Evolutionary conservation across 2,888 invertebrate species (phyloP).

Genomic region (Formica aserva): DNA sequence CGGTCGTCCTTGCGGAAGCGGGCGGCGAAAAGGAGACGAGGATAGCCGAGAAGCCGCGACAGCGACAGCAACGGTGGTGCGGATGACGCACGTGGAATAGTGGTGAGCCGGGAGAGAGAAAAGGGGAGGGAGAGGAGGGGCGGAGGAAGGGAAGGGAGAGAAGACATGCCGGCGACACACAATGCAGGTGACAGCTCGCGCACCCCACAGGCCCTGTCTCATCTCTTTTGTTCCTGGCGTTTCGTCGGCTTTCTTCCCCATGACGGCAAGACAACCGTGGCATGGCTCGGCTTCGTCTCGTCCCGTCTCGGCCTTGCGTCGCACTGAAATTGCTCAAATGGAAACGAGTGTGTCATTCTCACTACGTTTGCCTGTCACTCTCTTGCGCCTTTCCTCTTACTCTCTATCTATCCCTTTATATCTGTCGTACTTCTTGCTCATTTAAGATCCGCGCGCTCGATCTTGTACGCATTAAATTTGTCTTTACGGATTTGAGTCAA

Average conservation of each 20-base stretch:
- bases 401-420: conserved; percentile 10
- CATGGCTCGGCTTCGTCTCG: conserved; percentile 53
- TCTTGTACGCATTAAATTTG: conserved; percentile 38
- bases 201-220: conserved; percentile 74
- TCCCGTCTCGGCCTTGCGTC: conserved; percentile 68
- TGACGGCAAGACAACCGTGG: conserved; percentile 77
- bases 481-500: conserved; percentile 17
- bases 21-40: conserved; percentile 53
- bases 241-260: conserved; percentile 80
- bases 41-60: conserved; percentile 49
- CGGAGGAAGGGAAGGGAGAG: conserved; percentile 21
- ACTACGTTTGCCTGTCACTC: conserved; percentile 76
- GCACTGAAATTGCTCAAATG: conserved; percentile 79
- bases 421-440: conserved; percentile 29
- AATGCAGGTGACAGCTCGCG: conserved; percentile 83
- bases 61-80: conserved; percentile 53
- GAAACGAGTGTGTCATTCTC: conserved; percentile 80
- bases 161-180: conserved; percentile 74
- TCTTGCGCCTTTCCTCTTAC: not conserved
- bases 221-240: conserved; percentile 80
- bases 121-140: not conserved
- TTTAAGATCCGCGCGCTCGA: conserved; percentile 49
- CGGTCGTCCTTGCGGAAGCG: conserved; percentile 37
- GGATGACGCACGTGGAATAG: conserved; percentile 61
- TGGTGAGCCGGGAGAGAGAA: not conserved